Conservation (phyloP, 2,113 vertebrate species). For the Rhabdornis inornatus region DNA sequence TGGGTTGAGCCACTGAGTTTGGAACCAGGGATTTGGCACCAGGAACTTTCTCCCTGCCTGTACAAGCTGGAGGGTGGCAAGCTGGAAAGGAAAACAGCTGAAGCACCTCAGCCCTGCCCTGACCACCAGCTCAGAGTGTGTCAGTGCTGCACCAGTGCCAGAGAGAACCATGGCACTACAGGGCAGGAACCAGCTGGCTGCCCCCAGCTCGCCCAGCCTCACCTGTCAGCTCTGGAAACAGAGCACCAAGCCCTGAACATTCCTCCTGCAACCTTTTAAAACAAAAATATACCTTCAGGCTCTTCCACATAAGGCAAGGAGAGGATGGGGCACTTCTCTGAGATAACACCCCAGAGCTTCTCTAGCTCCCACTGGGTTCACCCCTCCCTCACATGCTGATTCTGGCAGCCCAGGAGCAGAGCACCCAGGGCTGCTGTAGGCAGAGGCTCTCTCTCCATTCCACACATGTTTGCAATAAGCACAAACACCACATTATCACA, state of each 20-base stretch:
- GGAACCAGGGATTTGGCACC: neutral
- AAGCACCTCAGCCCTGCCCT: neutral
- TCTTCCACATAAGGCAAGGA: fast-evolving
- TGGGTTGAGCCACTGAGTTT: neutral
- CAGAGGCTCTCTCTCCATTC: neutral
- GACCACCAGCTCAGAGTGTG: neutral
- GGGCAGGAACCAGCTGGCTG: neutral
- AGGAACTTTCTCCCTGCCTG: neutral
- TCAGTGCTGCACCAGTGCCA: neutral
- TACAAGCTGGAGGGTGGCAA: neutral
- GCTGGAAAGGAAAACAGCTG: fast-evolving
- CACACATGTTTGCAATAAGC: conserved; percentile 3
- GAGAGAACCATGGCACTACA: fast-evolving
- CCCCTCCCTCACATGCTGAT: fast-evolving
- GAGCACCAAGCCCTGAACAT: neutral
- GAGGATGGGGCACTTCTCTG: neutral
- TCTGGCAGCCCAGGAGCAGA: neutral
- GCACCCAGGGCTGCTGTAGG: neutral
- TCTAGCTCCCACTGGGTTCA: neutral
- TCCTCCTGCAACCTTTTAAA: neutral
- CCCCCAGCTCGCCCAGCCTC: neutral
- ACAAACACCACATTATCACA: neutral
- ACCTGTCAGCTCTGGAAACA: neutral
- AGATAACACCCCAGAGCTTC: neutral
- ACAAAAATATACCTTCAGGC: neutral